Evolutionary conservation across 1,140 invertebrate species (phyloP), one percentile per base, ranked within the genome.

Genomic region (Belonocnema kinseyi): DNA sequence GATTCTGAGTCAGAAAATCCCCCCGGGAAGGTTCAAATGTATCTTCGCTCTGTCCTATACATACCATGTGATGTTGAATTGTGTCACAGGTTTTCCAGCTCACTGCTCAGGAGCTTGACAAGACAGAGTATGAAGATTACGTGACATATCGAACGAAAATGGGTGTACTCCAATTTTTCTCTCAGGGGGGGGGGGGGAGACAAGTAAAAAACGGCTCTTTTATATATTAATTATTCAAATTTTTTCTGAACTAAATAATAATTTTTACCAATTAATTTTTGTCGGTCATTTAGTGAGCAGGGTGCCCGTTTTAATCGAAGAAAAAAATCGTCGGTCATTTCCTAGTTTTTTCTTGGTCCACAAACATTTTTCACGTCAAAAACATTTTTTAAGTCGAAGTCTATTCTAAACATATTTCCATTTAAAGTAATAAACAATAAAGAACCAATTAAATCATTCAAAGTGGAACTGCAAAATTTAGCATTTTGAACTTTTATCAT

Each of bases 21-120:
- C 79, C 84, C 83, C 72, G 66, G 73, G 83, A 85, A 75, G 72
- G 80, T 82, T 83, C 78, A 81, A 83, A 83, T 80, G 77, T 80
- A 83, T 82, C 80, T 84, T 78, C 81, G 74, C 80, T 56, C 61
- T 56, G 50, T 75, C 52, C 46, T 66, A 80, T 76, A 73, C 76
- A 80, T 79, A 79, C 76, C 78, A 75, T 70, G 75, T 83, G 72
- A 80, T 78, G 74, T 78, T 77, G 81, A 51, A 14, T 40, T 33
- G 74, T 73, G 80, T 85, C 80, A 72, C 79, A 84, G 76, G 76
- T 83, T 86, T 82, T 72, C 51, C 76, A 70, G 73, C 75, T 82
- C 71, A 80, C 83, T 61, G 21, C 26, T 13, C n/a, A n/a, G 21
- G 12, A 33, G 21, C 11, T 61, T 13, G 11, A 19, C 58, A 21